Conservation (phyloP, 2,113 vertebrate species). For the Tragelaphus buxtoni region DNA sequence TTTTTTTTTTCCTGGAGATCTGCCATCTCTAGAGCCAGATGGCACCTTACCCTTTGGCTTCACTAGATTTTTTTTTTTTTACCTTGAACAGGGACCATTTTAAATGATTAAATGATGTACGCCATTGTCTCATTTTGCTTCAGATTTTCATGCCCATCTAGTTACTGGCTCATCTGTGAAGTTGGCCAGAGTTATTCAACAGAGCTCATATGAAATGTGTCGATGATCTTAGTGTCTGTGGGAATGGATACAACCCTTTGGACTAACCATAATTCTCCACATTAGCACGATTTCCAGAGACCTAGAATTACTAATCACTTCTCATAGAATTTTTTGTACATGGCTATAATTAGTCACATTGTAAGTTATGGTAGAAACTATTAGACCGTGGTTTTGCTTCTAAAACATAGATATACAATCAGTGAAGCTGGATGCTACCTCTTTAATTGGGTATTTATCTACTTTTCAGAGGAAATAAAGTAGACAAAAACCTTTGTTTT, state of each 20-base stretch:
- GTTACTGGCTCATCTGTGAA: background rate
- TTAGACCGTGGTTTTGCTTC: background rate
- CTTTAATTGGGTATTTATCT: background rate
- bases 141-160: background rate
- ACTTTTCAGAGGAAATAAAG: background rate
- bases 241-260: background rate
- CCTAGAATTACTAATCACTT: background rate
- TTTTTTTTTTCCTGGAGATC: background rate
- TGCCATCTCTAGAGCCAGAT: background rate
- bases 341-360: background rate
- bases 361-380: background rate
- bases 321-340: background rate
- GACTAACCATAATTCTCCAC: background rate
- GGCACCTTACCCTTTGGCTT: background rate
- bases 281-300: background rate
- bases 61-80: background rate
- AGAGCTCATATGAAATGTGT: background rate
- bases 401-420: background rate
- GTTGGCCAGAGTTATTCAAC: background rate
- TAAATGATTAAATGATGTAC: background rate
- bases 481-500: background rate
- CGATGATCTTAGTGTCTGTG: background rate
- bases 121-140: background rate
- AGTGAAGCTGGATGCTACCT: background rate
- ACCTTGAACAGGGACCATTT: constrained; percentile 6